Base-by-base conservation (phyloP, 2,797 vertebrate species). In the Rhynchonycteris naso region DNA sequence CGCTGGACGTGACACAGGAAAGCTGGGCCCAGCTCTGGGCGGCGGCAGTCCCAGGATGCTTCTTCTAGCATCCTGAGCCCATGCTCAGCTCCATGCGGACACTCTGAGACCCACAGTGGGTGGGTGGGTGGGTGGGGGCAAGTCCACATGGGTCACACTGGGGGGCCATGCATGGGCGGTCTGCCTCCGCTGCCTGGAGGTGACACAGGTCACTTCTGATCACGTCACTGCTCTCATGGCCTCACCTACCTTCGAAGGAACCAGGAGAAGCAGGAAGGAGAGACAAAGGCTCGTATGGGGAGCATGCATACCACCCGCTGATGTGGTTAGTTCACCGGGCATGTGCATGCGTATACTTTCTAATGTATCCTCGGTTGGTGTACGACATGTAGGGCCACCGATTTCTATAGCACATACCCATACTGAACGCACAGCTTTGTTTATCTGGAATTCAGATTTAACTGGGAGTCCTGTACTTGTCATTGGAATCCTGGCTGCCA, bases 221-320 rank as follows among this genome's bases (percentile, higher is more conserved):
- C 66, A 16, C 28, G 4, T 19, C 11, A 21, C 4, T 1, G 54
- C 43, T 38, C 19, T 38, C 1, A 0, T 0, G 4, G 24, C 84
- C 33, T 18, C 6, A 0, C 38, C 21, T 7, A 13, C 76, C 38
- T 71, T 6, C 15, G 2, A 2, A 43, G 50, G 65, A 21, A 33
- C 52, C 54, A 33, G 75, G 28, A 33, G 26, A 3, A 7, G 19
- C 11, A 1, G 52, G 71, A 1, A 79, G 76, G 43, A 43, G 43
- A 43, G 43, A 43, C 43, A 43, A 1, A 4, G 21, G 35, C 28
- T 33, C 6, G 61, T 3, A 28, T 2, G 35, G 12, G 22, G 22
- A 12, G 22, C 0, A 2, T 13, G 35, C 5, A 0, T 12, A 26
- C 2, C 1, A 5, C 38, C 4, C 24, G 66, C 33, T 0, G 5